Conservation (phyloP, 2,113 vertebrate species). For the Acinonyx jubatus region DNA sequence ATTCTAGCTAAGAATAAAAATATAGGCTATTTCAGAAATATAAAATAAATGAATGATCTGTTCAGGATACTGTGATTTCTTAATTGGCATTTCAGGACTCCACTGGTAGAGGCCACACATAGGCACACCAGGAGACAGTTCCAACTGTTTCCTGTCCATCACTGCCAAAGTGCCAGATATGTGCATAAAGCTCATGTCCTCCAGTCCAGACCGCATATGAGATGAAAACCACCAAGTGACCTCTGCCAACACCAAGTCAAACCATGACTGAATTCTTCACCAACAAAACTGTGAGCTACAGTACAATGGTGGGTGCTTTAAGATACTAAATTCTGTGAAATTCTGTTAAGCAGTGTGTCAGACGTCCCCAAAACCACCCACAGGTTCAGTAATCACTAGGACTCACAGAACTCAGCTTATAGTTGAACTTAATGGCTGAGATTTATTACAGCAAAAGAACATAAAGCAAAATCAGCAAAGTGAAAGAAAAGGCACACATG, state of each 20-base stretch:
- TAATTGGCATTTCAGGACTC: background rate
- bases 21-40: background rate
- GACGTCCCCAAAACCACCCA: background rate
- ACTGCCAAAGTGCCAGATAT: background rate
- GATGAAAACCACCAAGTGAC: background rate
- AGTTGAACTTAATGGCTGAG: background rate
- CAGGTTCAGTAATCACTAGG: background rate
- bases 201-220: background rate
- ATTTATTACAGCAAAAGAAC: background rate
- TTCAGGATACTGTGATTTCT: background rate
- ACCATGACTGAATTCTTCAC: background rate
- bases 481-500: background rate
- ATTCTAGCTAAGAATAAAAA: conserved; percentile 4
- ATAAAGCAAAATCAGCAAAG: background rate
- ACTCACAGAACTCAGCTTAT: background rate
- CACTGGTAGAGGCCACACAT: background rate
- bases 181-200: background rate
- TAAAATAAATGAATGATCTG: background rate
- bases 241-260: background rate
- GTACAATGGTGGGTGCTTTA: background rate
- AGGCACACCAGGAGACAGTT: background rate
- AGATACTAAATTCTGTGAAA: background rate
- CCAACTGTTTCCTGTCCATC: background rate
- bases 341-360: background rate
- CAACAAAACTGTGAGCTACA: background rate